These are phyloP conservation scores for Cygnus olor DNA, from an alignment of 2,797 vertebrate genomes.

Conservation along the genomic window DNA sequence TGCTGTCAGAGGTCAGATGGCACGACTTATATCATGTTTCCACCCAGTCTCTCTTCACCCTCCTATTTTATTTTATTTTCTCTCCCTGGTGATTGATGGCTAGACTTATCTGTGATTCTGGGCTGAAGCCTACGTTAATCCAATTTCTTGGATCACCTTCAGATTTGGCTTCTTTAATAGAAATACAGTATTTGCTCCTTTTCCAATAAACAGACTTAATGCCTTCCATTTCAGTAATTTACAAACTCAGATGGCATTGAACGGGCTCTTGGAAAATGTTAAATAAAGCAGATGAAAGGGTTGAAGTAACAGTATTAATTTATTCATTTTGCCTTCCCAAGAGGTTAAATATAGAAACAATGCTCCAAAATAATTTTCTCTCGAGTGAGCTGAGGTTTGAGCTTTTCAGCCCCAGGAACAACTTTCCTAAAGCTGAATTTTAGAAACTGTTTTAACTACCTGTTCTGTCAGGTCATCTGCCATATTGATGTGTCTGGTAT, in stretches of 20 bases:
- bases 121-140: constrained; percentile 17
- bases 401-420: constrained; percentile 3
- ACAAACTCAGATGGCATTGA: background rate
- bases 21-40: background rate
- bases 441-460: background rate
- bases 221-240: constrained; percentile 35
- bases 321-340: background rate
- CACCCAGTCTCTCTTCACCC: background rate
- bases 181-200: background rate
- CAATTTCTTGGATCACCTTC: constrained; percentile 33
- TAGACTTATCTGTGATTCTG: constrained; percentile 7
- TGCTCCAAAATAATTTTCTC: constrained; percentile 11
- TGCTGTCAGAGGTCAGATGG: background rate
- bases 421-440: background rate
- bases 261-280: constrained; percentile 15
- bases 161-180: constrained; percentile 29
- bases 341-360: background rate
- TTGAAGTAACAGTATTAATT: constrained; percentile 13
- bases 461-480: constrained; percentile 1
- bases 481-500: background rate
- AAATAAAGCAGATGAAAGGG: background rate
- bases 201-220: background rate
- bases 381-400: constrained; percentile 1
- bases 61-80: background rate
- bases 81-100: background rate